phyloP scores from a whole-genome alignment of 2,113 vertebrate species.

The Ochotona princeps region DNA sequence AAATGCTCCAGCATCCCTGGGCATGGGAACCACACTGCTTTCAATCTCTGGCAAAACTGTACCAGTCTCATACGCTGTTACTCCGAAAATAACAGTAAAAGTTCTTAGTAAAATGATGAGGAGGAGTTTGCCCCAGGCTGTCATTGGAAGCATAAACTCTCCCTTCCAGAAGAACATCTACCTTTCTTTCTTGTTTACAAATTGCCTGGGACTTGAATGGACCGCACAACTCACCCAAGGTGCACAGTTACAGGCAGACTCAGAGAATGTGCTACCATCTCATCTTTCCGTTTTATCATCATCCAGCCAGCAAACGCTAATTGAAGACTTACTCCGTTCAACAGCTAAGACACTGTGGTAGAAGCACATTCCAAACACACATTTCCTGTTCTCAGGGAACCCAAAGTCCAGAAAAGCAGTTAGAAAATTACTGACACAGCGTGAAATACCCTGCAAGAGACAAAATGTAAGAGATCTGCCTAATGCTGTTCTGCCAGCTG shows the following conservation, averaged over 20 bases:
- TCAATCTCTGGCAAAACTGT: not conserved
- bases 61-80: no score
- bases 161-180: not conserved
- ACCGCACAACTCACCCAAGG: not conserved
- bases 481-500: not conserved
- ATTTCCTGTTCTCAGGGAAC: not conserved
- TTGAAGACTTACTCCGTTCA: not conserved
- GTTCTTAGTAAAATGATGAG: not conserved
- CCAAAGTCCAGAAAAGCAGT: not conserved
- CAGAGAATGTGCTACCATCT: not conserved
- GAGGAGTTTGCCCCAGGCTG: not conserved
- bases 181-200: not conserved
- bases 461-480: not conserved
- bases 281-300: not conserved
- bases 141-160: not conserved
- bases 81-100: not conserved
- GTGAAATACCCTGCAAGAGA: not conserved
- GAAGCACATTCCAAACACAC: not conserved
- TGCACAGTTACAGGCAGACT: not conserved
- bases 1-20: not conserved
- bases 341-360: not conserved
- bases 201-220: not conserved
- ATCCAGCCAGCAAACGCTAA: not conserved
- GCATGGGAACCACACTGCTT: not conserved
- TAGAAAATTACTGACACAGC: not conserved